Evolutionary conservation across 1,140 invertebrate genomes (phyloP), one percentile per base, ranked within the genome.

Genomic region (Rhagoletis zephyria): DNA sequence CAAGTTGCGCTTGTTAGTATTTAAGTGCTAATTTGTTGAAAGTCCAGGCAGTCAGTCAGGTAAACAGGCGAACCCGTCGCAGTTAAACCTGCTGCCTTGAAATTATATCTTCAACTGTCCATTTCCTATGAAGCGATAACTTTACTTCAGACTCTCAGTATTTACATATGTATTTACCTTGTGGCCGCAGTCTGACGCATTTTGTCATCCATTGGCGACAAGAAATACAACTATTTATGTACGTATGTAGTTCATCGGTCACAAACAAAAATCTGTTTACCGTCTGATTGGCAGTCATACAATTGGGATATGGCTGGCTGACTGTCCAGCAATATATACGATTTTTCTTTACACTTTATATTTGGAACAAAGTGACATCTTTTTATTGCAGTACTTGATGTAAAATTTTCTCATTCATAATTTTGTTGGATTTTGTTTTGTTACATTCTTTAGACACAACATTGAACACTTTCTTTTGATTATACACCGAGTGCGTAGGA

Each of bases 151-250:
- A 70, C 19, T 10, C 74, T 10, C 6, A 81, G 48, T 51, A 14
- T 56, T 56, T 30, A 30, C 30, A 30, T 30, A 30, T 30, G 14
- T 63, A 63, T 63, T 63, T 81, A 30, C 48, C 2, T 81, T 81
- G 74, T 81, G 74, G 74, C 74, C 74, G 45, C 74, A 56, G 74
- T 16, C 74, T 81, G 48, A 81, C 74, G 74, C 74, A 81, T 9
- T 81, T 30, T 81, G 48, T 12, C 74, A 56, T 14, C 19, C 74
- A 56, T 59, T 19, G 16, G 4, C 48, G 74, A 19, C 48, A 56
- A 81, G 45, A 2, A 40, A 81, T 30, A 12, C 1, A 56, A 56
- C 42, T 51, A 6, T 2, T 16, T 16, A 16, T 45, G 3, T 63
- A 14, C 16, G n/a, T 14, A 14, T 51, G n/a, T 51, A 81, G 74